Evolutionary conservation across 2,888 invertebrate species (phyloP), one percentile per base, ranked within the genome.

Genomic region (Hydriomena furcata): DNA sequence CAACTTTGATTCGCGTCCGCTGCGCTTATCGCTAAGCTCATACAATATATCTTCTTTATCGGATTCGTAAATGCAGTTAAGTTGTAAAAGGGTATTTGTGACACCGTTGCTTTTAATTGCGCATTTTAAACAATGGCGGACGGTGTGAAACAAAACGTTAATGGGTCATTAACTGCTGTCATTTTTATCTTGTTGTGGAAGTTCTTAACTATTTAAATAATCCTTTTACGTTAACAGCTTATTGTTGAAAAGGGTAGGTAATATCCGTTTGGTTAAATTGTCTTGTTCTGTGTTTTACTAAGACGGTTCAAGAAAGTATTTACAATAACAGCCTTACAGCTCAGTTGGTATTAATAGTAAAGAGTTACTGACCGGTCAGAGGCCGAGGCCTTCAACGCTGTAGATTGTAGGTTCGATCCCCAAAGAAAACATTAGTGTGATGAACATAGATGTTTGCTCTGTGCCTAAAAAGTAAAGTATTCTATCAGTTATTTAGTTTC

Each of bases 91-190:
- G 20, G 24, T 47, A 43, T 52, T 52, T 38, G 38, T 47, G 43
- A 47, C 12, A 43, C 34, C 32, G 27, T 52, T 43, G 47, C 13
- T 43, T 52, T 52, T 52, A 52, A 52, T 52, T 52, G 52, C 10
- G 34, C 27, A 23, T 46, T 51, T 42, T 35, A 52, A 43, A 52
- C 52, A 52, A 52, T 43, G 43, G 46, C 32, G 38, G 23, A 20
- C 34, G 24, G 52, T 43, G 52, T 47, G 52, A 52, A 52, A 52
- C 52, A 43, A 52, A 52, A 52, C 52, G 38, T 30, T 52, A 52
- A 52, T 52, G 47, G 52, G 24, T 43, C 47, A 52, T 52, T 52
- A 52, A 53, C 36, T 30, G 17, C 23, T 37, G 44, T 49, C 41
- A 49, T 49, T 54, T 47, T 54, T 49, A 53, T 53, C 45, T 49